phyloP scores from a whole-genome alignment of 2,113 vertebrate genomes.

The human region GRCh38 chr5:34661501-34662000 shows the following conservation, averaged over 20 bases:
- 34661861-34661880: no score
- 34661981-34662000: no score
- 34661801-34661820: not conserved
- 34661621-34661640: not conserved
- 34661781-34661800: not conserved
- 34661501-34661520: not conserved
- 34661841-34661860: no score
- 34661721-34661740: not conserved
- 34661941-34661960: no score
- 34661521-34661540: not conserved
- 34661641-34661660: slow-evolving; percentile 19
- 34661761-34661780: not conserved
- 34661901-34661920: no score
- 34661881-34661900: no score
- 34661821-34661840: not conserved
- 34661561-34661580: not conserved
- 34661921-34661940: no score
- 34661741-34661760: not conserved
- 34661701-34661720: not conserved
- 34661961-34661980: no score
- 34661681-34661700: not conserved
- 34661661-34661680: not conserved
- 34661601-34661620: not conserved
- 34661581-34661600: not conserved
- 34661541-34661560: not conserved